Percentiles rank a stretch among this genome's conserved stretches.
Evolutionary conservation across 2,113 vertebrate genomes (phyloP).

Genomic region (Columba livia): DNA sequence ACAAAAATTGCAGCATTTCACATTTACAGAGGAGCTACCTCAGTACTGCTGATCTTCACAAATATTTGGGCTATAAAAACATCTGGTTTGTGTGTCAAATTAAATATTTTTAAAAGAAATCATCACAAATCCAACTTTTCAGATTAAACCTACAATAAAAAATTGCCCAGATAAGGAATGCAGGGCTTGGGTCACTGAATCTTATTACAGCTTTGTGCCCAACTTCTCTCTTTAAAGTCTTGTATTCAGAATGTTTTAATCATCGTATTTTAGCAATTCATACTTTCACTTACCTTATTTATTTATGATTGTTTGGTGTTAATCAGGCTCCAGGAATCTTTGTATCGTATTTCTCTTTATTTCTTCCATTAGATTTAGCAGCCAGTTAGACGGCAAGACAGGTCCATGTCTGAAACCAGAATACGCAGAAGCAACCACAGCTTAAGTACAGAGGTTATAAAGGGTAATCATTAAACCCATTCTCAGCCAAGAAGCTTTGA

Average conservation of each 20-base stretch:
- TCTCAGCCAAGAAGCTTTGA: constrained; percentile 8
- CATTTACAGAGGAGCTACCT: not conserved
- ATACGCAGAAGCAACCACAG: constrained; percentile 29
- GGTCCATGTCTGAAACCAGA: constrained; percentile 35
- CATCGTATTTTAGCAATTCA: not conserved
- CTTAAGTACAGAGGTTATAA: constrained; percentile 78
- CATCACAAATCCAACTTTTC: not conserved
- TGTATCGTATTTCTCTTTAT: not conserved
- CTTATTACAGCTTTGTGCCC: not conserved
- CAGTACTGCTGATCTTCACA: not conserved
- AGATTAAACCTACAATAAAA: not conserved
- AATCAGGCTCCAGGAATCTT: not conserved
- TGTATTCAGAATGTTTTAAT: not conserved
- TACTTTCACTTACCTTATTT: constrained; percentile 33
- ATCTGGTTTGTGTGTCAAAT: not conserved
- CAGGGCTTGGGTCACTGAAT: not conserved
- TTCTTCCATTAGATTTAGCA: not conserved
- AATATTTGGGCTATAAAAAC: not conserved
- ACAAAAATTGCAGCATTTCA: not conserved
- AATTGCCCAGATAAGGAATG: not conserved
- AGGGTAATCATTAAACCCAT: constrained; percentile 78
- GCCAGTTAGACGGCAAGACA: not conserved
- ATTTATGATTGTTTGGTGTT: not conserved
- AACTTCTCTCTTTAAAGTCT: not conserved
- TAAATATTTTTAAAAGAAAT: not conserved